Evolutionary conservation across 1,140 invertebrate species (phyloP), one percentile per base, ranked within the genome.

Genomic region (Pogonus chalceus): DNA sequence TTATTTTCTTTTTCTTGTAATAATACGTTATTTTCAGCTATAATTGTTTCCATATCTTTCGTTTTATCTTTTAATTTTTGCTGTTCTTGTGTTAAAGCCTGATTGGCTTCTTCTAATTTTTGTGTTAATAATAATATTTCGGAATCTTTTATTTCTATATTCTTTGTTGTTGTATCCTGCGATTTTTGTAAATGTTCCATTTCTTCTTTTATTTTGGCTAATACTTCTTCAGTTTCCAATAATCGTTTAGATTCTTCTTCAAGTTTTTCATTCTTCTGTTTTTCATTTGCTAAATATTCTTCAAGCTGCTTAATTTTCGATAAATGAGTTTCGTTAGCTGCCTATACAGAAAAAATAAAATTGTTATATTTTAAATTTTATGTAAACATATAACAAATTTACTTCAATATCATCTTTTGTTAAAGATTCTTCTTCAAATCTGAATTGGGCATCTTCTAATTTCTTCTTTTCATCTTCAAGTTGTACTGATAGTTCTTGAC

Each of bases 371-470:
- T 26, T 31, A 21, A 37, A 39, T 20, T 16, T 10, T 26, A 22
- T 47, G 26, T 20, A 52, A 2, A 35, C 35, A 50, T 53, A 26
- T 35, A 35, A 35, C 7, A 49, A 20, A 61, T 68, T 70, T 77
- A 91, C 88, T 80, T 91, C 84, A 67, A 90, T 76, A 65, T 90
- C 87, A 62, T 81, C 79, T 71, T 85, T 87, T 62, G 75, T 77
- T 59, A 91, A 81, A 23, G 79, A 84, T 62, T 92, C 90, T 70
- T 96, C 93, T 74, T 96, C 92, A 56, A 91, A 84, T 35, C 87
- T 80, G 66, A 96, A 96, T 65, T 92, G 81, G 46, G 96, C 74
- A 70, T 97, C 94, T 75, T 98, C 93, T 10, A 87, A 79, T 71
- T 90, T 92, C 63, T 88, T 83, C 63, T 79, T 83, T 62, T 93